Evolutionary conservation across 1,140 invertebrate species (phyloP).

Genomic region (Oedothorax gibbosus): DNA sequence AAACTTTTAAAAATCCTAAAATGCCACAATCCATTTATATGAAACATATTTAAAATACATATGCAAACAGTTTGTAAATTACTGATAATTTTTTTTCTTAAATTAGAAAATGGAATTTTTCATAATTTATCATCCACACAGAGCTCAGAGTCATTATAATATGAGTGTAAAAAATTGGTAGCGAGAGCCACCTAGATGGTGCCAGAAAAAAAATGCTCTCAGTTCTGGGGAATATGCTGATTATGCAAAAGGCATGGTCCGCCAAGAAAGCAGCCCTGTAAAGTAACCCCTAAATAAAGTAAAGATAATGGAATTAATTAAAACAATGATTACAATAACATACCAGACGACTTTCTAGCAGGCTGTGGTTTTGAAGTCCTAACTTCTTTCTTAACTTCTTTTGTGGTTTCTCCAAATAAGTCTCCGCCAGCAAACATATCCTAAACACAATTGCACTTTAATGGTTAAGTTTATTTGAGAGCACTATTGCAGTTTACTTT

Average conservation of each 20-base stretch:
- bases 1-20: not conserved
- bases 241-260: too few species aligned
- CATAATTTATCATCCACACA: too few species aligned
- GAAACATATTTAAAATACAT: not conserved
- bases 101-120: too few species aligned
- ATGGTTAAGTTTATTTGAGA: not conserved
- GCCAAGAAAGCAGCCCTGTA: too few species aligned
- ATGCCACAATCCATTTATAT: not conserved
- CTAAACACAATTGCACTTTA: not conserved
- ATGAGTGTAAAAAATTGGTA: too few species aligned
- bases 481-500: too few species aligned
- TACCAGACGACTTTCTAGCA: not conserved
- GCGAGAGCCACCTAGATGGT: too few species aligned
- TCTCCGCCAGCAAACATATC: constrained; percentile 44
- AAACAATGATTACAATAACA: constrained; percentile 6
- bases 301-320: not conserved
- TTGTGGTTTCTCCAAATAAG: constrained; percentile 28
- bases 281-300: not conserved
- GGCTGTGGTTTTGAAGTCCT: constrained; percentile 8
- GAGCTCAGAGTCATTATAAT: too few species aligned
- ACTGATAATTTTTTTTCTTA: too few species aligned
- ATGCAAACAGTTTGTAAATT: not conserved
- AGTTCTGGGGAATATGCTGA: too few species aligned
- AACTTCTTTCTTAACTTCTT: constrained; percentile 10
- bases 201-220: too few species aligned